Conservation (phyloP, 2,888 invertebrate genomes). For the Liopterus haemorrhoidalis region DNA sequence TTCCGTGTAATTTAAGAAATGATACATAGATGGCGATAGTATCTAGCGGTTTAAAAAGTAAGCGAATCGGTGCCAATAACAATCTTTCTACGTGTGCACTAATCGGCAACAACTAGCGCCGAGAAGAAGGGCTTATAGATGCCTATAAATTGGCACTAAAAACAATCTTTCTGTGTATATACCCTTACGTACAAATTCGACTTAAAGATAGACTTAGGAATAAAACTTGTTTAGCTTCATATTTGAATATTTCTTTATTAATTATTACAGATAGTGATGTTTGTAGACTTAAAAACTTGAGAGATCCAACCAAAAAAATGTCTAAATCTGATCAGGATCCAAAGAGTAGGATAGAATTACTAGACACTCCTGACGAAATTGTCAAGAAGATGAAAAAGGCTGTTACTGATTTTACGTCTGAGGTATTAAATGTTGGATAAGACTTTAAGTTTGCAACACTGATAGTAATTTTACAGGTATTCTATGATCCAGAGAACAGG, state of each 20-base stretch:
- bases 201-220: too few relatives aligned
- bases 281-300: slow-evolving; percentile 70
- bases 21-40: too few relatives aligned
- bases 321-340: slow-evolving; percentile 87
- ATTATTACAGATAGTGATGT: slow-evolving; percentile 49
- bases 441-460: slow-evolving; percentile 13
- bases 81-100: too few relatives aligned
- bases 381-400: slow-evolving; percentile 75
- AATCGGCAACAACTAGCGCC: too few relatives aligned
- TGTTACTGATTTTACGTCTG: slow-evolving; percentile 81
- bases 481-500: slow-evolving; percentile 69
- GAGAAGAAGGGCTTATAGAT: too few relatives aligned
- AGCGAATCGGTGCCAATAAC: too few relatives aligned
- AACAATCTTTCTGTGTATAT: too few relatives aligned
- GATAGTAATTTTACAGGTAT: slow-evolving; percentile 49
- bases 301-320: slow-evolving; percentile 91
- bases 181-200: too few relatives aligned
- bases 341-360: slow-evolving; percentile 72
- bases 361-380: slow-evolving; percentile 67
- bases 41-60: too few relatives aligned
- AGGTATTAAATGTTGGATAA: slow-evolving; percentile 40
- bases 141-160: too few relatives aligned
- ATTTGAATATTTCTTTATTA: slow-evolving; percentile 10
- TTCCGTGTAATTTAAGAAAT: too few relatives aligned
- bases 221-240: too few relatives aligned